These are phyloP conservation scores for Microctonus aethiopoides DNA, from an alignment of 2,888 invertebrate species.

Conservation along the genomic window DNA sequence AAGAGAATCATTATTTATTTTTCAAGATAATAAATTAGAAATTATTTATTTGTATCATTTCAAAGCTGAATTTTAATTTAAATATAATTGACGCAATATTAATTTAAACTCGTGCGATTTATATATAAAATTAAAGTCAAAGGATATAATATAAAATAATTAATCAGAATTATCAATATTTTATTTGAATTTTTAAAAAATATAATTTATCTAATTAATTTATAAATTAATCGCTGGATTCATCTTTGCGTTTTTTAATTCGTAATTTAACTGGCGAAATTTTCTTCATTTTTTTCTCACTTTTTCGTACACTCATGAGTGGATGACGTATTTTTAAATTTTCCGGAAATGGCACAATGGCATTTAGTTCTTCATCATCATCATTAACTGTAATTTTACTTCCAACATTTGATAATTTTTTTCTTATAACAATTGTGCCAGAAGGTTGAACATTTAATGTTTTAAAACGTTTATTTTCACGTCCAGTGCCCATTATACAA, in stretches of 20 bases:
- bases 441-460: slow-evolving; percentile 51
- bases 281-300: slow-evolving; percentile 3
- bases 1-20: too few relatives aligned
- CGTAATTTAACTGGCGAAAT: not conserved
- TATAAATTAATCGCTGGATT: not conserved
- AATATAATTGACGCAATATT: too few relatives aligned
- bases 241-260: not conserved
- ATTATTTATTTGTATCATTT: too few relatives aligned
- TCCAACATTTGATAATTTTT: slow-evolving; percentile 42
- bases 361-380: slow-evolving; percentile 20
- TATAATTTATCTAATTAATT: too few relatives aligned
- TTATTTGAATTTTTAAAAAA: too few relatives aligned
- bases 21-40: too few relatives aligned
- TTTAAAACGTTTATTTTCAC: slow-evolving; percentile 43
- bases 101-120: too few relatives aligned
- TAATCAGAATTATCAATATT: too few relatives aligned
- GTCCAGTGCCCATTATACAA: slow-evolving; percentile 48
- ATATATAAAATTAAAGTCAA: too few relatives aligned
- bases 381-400: slow-evolving; percentile 32
- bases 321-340: slow-evolving; percentile 53
- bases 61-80: too few relatives aligned
- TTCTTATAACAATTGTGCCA: slow-evolving; percentile 47
- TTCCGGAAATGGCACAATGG: slow-evolving; percentile 50
- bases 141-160: too few relatives aligned
- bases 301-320: not conserved